Conservation (phyloP, 2,888 invertebrate genomes). For the Escarpia spicata region DNA sequence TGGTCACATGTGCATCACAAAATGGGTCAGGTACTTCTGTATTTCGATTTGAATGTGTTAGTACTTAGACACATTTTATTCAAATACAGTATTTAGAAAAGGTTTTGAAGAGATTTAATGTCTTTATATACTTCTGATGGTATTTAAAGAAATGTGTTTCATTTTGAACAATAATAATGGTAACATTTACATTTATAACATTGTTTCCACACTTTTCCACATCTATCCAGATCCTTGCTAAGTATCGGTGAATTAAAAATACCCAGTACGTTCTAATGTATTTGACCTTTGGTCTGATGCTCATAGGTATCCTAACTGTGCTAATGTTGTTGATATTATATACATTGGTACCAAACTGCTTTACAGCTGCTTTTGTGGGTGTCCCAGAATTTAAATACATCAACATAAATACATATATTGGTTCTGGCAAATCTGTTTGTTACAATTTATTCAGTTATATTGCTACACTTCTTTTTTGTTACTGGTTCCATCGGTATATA, state of each 20-base stretch:
- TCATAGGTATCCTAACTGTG: neutral
- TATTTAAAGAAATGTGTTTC: neutral
- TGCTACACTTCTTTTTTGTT: neutral
- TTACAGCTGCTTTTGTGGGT: neutral
- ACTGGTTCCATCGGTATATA: too few relatives aligned
- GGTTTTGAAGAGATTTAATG: neutral
- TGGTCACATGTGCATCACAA: neutral
- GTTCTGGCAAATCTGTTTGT: too few relatives aligned
- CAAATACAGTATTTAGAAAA: neutral
- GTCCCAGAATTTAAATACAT: neutral
- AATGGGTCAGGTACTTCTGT: neutral
- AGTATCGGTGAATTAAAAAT: neutral
- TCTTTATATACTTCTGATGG: neutral
- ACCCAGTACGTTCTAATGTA: neutral
- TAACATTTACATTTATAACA: too few relatives aligned
- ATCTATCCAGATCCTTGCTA: neutral
- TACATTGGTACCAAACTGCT: neutral
- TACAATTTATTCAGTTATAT: too few relatives aligned
- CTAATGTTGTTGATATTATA: neutral
- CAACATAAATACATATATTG: neutral
- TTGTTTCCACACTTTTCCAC: neutral
- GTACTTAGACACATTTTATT: neutral
- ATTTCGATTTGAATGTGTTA: neutral
- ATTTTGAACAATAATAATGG: too few relatives aligned
- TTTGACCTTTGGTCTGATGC: constrained; percentile 3